These are phyloP conservation scores for Bilobella aurantiaca DNA, from an alignment of 1,140 invertebrate species.

Conservation along the genomic window DNA sequence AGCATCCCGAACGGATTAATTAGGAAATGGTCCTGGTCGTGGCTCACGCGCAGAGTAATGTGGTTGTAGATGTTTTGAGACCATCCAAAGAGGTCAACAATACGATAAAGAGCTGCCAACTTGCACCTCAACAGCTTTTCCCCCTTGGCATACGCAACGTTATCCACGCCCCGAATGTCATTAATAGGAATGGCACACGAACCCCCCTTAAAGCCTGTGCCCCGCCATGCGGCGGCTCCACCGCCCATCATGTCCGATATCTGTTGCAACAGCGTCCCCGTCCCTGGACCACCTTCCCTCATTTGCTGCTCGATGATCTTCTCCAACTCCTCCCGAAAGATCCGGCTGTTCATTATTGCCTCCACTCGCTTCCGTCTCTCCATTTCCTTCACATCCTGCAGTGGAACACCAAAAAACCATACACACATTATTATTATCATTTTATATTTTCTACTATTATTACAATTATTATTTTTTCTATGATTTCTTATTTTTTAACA, in stretches of 20 bases:
- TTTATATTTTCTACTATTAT: too few species aligned
- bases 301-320: constrained; percentile 86
- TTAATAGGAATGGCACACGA: constrained; percentile 80
- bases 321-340: constrained; percentile 94
- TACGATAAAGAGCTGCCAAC: constrained; percentile 83
- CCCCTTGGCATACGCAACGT: constrained; percentile 85
- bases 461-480: too few species aligned
- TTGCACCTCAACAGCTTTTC: constrained; percentile 95
- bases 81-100: constrained; percentile 95
- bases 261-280: constrained; percentile 77
- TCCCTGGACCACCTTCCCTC: constrained; percentile 65
- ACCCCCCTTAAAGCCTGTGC: constrained; percentile 25
- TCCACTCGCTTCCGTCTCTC: constrained; percentile 90
- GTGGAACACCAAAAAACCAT: background rate
- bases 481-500: too few species aligned
- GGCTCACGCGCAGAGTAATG: constrained; percentile 76
- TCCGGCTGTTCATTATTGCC: constrained; percentile 86
- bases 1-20: constrained; percentile 93
- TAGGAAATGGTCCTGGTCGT: constrained; percentile 91
- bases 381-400: constrained; percentile 91
- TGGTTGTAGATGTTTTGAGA: constrained; percentile 72
- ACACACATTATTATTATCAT: too few species aligned
- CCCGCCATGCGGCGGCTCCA: constrained; percentile 27
- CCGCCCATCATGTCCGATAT: constrained; percentile 83
- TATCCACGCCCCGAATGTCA: constrained; percentile 90